Base-by-base conservation (phyloP, 2,797 vertebrate species). In the Coregonus sp. region DNA sequence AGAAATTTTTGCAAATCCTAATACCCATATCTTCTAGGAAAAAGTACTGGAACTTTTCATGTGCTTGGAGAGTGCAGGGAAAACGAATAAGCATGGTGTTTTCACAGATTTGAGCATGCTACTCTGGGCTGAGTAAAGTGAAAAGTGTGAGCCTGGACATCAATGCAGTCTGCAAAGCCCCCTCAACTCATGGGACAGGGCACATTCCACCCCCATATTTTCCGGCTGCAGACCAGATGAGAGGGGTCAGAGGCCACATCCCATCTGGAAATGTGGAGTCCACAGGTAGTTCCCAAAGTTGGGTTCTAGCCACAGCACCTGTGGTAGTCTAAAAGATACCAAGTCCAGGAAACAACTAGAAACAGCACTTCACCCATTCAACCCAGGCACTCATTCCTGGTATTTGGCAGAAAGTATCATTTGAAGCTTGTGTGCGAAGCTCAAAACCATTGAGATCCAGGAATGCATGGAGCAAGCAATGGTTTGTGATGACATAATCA, bases 91-190 rank as follows among this genome's bases (percentile, higher is more conserved):
- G 61, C 40, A 50, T 65, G 59, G 25, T 89, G 88, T 83, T 93
- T 89, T 86, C 75, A 89, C 90, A 92, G 90, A 91, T 90, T 89
- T 85, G 59, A 54, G 40, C 5, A 25, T 75, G 76, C 89, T 90
- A 92, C 89, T 90, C 89, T 59, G 52, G 51, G 4, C 20, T 75
- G 77, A 35, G 35, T 4, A 4, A 4, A 70, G 71, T 76, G 52
- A 33, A 67, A 73, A 59, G 67, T 76, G 59, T 1, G 56, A 80
- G 77, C n/a, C 29, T 59, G 11, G 79, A 85, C 79, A 56, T 74
- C 59, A 0, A 31, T 51, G 50, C 50, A 9, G 50, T 11, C 50
- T 9, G 50, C 50, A 14, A 51, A 51, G 50, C 66, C 70, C 76
- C 25, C 54, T 51, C 29, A 72, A 80, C 82, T 80, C 76, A 70